Conservation (phyloP, 30 jellyfish, hydroid and myxozoan species). For the Aurelia coerulea region DNA sequence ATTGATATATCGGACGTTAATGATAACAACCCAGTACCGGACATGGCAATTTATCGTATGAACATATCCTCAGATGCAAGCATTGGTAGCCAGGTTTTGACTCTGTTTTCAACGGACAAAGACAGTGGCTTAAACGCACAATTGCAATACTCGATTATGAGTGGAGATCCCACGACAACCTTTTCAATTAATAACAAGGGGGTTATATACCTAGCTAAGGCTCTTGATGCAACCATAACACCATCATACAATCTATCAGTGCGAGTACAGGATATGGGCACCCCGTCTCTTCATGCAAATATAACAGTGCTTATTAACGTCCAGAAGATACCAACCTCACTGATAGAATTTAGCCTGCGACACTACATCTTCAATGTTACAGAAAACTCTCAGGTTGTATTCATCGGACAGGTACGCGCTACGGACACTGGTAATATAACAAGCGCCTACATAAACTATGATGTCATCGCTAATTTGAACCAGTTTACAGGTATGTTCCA, state of each 20-base stretch:
- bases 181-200: slow-evolving; percentile 76
- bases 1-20: slow-evolving; percentile 72
- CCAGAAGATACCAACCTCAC: not conserved
- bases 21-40: slow-evolving; percentile 87
- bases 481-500: slow-evolving; percentile 36
- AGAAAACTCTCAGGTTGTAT: slow-evolving; percentile 16
- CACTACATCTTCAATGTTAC: slow-evolving; percentile 58
- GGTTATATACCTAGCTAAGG: slow-evolving; percentile 40
- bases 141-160: slow-evolving; percentile 36
- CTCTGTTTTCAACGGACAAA: slow-evolving; percentile 78
- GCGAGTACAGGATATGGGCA: slow-evolving; percentile 68
- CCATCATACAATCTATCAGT: slow-evolving; percentile 49
- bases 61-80: slow-evolving; percentile 52
- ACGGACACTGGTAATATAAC: slow-evolving; percentile 60
- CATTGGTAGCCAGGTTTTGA: slow-evolving; percentile 73
- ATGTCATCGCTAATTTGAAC: slow-evolving; percentile 34
- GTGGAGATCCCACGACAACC: slow-evolving; percentile 28
- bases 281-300: slow-evolving; percentile 47
- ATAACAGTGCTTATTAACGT: slow-evolving; percentile 46
- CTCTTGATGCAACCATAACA: slow-evolving; percentile 17
- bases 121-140: slow-evolving; percentile 84
- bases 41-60: slow-evolving; percentile 18
- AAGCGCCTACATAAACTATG: slow-evolving; percentile 37
- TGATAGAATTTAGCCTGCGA: slow-evolving; percentile 17
- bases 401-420: slow-evolving; percentile 59